Percentiles rank a stretch among this genome's conserved stretches.
These are phyloP conservation scores for Protonemura montana DNA, from an alignment of 2,888 invertebrate genomes.

Conservation along the genomic window DNA sequence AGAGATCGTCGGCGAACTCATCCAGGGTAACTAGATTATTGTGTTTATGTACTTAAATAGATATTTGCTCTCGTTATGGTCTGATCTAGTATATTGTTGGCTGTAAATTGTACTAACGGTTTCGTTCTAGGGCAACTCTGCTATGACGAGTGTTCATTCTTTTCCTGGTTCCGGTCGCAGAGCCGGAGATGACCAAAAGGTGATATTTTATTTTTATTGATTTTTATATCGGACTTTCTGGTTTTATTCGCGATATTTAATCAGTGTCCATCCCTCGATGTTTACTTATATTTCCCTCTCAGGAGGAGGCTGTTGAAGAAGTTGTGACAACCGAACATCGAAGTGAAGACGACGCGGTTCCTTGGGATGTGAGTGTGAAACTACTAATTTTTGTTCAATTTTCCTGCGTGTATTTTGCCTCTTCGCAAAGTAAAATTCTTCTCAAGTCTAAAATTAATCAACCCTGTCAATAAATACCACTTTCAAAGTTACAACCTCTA, in stretches of 20 bases:
- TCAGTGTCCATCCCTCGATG: neutral
- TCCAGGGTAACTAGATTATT: conserved; percentile 38
- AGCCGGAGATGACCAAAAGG: neutral
- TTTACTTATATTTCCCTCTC: neutral
- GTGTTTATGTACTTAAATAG: neutral
- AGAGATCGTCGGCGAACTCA: conserved; percentile 47
- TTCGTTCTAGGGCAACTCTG: conserved; percentile 39
- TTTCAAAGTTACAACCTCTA: neutral
- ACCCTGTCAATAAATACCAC: too few relatives aligned
- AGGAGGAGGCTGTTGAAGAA: conserved; percentile 19
- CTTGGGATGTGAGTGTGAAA: conserved; percentile 42
- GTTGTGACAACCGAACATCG: conserved; percentile 33
- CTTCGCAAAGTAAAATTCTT: too few relatives aligned
- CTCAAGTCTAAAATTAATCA: too few relatives aligned
- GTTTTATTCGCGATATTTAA: neutral
- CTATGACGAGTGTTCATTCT: conserved; percentile 42
- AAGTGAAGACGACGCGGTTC: conserved; percentile 34
- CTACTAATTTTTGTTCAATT: too few relatives aligned
- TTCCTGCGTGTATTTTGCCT: too few relatives aligned
- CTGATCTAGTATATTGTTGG: neutral
- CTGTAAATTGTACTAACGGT: neutral
- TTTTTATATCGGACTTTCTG: neutral
- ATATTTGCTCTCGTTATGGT: neutral
- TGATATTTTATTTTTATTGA: neutral
- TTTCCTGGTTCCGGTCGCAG: conserved; percentile 7